Evolutionary conservation across 2,888 invertebrate genomes (phyloP).

Genomic region (Norana najaformis): DNA sequence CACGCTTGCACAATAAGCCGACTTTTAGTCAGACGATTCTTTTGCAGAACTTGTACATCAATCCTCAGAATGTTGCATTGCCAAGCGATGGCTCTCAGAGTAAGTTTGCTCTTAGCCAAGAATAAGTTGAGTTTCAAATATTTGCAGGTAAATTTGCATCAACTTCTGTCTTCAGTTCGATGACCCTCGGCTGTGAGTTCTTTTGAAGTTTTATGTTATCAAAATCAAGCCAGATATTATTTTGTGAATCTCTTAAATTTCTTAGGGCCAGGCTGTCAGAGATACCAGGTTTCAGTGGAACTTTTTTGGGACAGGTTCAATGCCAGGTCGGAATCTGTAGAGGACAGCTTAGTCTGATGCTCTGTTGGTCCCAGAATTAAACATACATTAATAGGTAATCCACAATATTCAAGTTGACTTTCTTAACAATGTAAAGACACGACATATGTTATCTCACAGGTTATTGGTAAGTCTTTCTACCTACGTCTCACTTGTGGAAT

Average conservation of each 20-base stretch:
- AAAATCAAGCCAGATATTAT: not conserved
- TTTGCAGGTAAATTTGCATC: not conserved
- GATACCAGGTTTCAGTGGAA: not conserved
- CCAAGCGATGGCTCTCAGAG: slow-evolving; percentile 86
- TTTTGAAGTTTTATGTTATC: not conserved
- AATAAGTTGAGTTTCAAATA: not conserved
- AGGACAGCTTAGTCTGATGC: no score
- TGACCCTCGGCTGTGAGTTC: not conserved
- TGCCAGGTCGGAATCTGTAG: not conserved
- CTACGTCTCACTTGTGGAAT: no score
- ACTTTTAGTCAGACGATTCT: slow-evolving; percentile 96
- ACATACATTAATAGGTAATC: no score
- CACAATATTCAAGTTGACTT: no score
- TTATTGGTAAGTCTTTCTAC: no score
- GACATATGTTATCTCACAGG: no score
- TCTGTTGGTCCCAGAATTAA: no score
- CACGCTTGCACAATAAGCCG: slow-evolving; percentile 97
- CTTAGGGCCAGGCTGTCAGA: no score
- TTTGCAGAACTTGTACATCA: slow-evolving; percentile 94
- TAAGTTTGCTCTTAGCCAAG: slow-evolving; percentile 47
- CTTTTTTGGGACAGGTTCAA: not conserved
- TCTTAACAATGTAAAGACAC: no score
- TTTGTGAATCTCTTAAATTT: not conserved
- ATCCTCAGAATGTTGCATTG: slow-evolving; percentile 96
- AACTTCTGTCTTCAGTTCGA: not conserved